phyloP scores from a whole-genome alignment of 2,113 vertebrate genomes.

The Emydocephalus ijimae region DNA sequence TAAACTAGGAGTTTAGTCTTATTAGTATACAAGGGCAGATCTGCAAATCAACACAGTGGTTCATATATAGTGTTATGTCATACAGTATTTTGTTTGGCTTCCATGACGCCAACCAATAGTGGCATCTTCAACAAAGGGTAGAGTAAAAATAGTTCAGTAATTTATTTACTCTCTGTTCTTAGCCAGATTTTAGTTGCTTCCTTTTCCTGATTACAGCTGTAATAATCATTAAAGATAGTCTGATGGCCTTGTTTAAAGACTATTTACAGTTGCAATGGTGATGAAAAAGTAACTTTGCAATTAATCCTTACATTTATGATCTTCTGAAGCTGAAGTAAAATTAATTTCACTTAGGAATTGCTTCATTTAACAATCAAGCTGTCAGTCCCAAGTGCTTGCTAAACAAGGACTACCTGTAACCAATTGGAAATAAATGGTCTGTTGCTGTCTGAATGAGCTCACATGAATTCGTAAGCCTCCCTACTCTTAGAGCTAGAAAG shows the following conservation, averaged over 20 bases:
- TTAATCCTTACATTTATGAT: background rate
- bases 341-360: background rate
- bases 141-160: background rate
- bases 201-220: background rate
- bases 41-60: too few species aligned
- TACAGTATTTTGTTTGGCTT: too few species aligned
- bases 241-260: background rate
- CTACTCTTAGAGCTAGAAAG: background rate
- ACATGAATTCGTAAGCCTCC: background rate
- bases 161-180: background rate
- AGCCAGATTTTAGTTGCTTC: background rate
- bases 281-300: background rate
- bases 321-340: background rate
- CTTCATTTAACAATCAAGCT: background rate
- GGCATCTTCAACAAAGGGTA: background rate
- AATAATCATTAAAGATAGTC: background rate
- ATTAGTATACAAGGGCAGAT: too few species aligned
- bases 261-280: background rate
- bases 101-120: too few species aligned
- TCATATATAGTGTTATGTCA: too few species aligned
- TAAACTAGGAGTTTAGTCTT: too few species aligned
- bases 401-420: background rate
- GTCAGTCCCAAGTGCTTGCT: background rate
- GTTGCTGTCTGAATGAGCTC: background rate
- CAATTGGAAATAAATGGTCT: background rate